These are phyloP conservation scores for Cheilosia scutellata DNA, from an alignment of 2,888 invertebrate genomes.

Conservation along the genomic window DNA sequence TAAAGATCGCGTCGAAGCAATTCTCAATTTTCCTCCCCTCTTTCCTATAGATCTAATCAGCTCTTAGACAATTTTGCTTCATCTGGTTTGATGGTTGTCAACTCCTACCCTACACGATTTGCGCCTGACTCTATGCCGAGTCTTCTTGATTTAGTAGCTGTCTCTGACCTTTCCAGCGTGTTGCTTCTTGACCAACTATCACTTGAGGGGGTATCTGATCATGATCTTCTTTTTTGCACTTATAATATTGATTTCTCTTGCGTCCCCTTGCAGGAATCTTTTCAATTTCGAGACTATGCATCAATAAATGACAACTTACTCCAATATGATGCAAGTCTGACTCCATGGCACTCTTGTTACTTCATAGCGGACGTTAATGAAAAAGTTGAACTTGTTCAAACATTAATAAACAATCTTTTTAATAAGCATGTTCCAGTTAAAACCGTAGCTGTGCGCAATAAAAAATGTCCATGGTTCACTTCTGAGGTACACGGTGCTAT, in stretches of 20 bases:
- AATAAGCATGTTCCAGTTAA: background rate
- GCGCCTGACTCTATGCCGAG: background rate
- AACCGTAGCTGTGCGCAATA: slow-evolving; percentile 2
- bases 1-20: too few species aligned
- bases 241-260: too few species aligned
- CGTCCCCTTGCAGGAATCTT: background rate
- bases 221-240: background rate
- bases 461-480: slow-evolving; percentile 17
- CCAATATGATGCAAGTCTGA: background rate
- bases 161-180: background rate
- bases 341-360: background rate
- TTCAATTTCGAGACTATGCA: background rate
- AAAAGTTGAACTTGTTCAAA: background rate
- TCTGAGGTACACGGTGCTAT: background rate
- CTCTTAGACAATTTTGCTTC: background rate
- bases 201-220: background rate
- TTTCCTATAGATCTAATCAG: too few species aligned
- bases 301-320: background rate
- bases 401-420: background rate
- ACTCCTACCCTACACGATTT: background rate
- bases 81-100: background rate
- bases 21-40: too few species aligned
- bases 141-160: background rate
- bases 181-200: background rate
- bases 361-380: slow-evolving; percentile 1